Base-by-base conservation (phyloP, 1,140 invertebrate genomes). In the Drosophila hydei region DNA sequence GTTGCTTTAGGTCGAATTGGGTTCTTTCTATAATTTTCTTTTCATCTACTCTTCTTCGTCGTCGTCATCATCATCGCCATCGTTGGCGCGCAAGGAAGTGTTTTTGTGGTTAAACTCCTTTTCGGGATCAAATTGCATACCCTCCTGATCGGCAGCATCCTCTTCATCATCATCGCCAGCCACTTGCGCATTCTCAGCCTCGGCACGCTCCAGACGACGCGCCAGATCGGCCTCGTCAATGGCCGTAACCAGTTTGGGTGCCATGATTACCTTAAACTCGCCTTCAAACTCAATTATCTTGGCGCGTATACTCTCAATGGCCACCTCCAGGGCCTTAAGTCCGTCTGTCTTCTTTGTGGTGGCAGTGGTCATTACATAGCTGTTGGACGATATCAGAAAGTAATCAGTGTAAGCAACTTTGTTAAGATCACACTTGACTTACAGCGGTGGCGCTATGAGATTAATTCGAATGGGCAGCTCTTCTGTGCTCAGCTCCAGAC, bases 401-500 rank as follows among this genome's bases (percentile, higher is more conserved):
- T 19, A 45, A 69, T 65, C 55, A 33, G 25, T n/a, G 23, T 23
- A 8, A 42, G 2, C 19, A 64, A 64, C 36, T 50, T 42, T 14
- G 16, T 21, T 21, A n/a, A 42, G 33, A 33, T 36, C 0, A 36
- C 12, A 1, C 16, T 47, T 73, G 92, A 87, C 89, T 77, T 61
- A 99, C 72, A 98, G 93, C 40, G 99, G 99, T 43, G 99, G 98
- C 36, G 99, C 99, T 91, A 99, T 99, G 51, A 99, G 93, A 93
- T 99, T 99, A 79, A 99, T 99, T 93, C 99, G 99, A 73, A 99
- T 98, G 6, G 97, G 97, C 92, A 99, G 95, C 73, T 98, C 96
- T 83, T 97, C 95, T 6, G 97, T 98, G 3, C 98, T 98, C 38
- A 97, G 93, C 51, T 96, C 95, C n/a, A 99, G 94, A 3, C 99